A percentile compares a stretch with the other conserved stretches of the same genome.
These are phyloP conservation scores for Sturnus vulgaris DNA, from an alignment of 2,113 vertebrate genomes.

Conservation along the genomic window DNA sequence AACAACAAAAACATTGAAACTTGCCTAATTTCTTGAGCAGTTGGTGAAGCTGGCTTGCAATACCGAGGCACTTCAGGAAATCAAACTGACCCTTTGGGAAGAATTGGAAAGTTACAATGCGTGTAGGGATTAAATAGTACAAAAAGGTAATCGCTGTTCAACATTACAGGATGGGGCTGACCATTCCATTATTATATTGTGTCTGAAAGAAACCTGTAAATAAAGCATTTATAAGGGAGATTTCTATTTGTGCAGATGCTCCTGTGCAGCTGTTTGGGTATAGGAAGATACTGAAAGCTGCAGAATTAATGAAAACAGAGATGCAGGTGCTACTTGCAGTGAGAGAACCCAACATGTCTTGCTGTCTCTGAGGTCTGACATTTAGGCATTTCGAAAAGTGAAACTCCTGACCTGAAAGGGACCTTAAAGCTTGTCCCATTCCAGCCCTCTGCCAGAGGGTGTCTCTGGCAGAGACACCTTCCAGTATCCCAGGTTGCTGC, in stretches of 20 bases:
- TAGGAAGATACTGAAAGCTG: not conserved
- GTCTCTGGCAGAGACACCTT: not conserved
- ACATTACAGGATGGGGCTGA: not conserved
- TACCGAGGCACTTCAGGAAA: not conserved
- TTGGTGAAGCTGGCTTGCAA: not conserved
- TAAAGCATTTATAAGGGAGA: not conserved
- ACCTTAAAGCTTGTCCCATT: not conserved
- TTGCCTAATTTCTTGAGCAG: conserved; percentile 32
- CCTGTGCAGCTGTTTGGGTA: not conserved
- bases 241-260: not conserved
- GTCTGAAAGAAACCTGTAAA: not conserved
- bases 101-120: not conserved
- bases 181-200: not conserved
- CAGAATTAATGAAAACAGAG: not conserved
- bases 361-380: not conserved
- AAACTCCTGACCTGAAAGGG: not conserved
- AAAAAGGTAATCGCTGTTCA: not conserved
- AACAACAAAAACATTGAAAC: not conserved
- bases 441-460: not conserved
- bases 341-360: not conserved
- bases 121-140: not conserved
- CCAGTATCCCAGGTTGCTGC: not conserved
- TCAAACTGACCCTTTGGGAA: not conserved
- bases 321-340: not conserved
- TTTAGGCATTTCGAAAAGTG: not conserved